These are phyloP conservation scores for Oncorhynchus nerka DNA, from an alignment of 2,113 vertebrate species.

Conservation along the genomic window DNA sequence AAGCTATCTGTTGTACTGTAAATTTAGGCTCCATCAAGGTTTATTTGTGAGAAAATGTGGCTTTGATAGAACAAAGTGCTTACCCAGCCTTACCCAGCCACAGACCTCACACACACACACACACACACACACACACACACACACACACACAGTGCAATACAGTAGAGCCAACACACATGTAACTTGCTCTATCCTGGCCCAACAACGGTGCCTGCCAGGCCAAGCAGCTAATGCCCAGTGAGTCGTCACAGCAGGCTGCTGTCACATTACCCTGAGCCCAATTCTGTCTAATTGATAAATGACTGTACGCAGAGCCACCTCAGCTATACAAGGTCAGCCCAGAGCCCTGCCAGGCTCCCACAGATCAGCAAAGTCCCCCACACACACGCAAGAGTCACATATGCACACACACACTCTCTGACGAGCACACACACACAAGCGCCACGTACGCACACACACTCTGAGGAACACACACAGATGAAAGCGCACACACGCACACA, in stretches of 20 bases:
- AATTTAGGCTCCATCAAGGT: too few species aligned
- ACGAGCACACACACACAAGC: not conserved
- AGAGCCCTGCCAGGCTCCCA: conserved; percentile 53
- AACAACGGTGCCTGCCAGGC: not conserved
- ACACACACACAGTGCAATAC: not conserved
- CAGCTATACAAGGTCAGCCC: conserved; percentile 60
- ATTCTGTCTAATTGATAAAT: conserved; percentile 73
- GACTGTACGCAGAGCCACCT: conserved; percentile 55
- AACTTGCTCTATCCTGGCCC: not conserved
- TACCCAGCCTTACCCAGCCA: too few species aligned
- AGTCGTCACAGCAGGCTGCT: conserved; percentile 58
- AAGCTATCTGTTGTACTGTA: too few species aligned
- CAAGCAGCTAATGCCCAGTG: conserved; percentile 45
- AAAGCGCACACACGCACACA: too few species aligned
- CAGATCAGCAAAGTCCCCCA: conserved; percentile 52
- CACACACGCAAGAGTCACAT: not conserved
- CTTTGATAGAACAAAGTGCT: too few species aligned
- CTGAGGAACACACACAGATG: not conserved
- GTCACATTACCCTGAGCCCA: conserved; percentile 59
- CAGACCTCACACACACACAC: not conserved
- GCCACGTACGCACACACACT: not conserved
- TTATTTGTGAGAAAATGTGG: too few species aligned
- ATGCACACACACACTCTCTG: not conserved
- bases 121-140: too few species aligned
- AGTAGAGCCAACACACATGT: not conserved